Conservation (phyloP, 1,140 invertebrate species). For the Bombus polaris region DNA sequence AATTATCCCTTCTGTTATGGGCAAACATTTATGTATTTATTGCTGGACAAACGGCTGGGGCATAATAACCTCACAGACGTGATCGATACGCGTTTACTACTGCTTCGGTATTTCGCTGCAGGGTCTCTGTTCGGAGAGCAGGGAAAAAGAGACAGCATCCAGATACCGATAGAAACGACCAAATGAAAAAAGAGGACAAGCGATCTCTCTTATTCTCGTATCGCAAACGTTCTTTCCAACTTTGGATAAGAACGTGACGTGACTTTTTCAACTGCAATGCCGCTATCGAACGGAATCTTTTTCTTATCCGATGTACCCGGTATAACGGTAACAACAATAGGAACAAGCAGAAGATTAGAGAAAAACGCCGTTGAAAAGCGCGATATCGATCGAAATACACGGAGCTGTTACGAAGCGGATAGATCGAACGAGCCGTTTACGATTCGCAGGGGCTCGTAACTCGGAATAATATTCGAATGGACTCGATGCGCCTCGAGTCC, state of each 20-base stretch:
- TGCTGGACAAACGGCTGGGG: conserved; percentile 66
- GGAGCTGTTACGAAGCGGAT: not conserved
- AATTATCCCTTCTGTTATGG: conserved; percentile 70
- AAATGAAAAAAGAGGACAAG: not conserved
- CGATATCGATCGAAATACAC: too few species aligned
- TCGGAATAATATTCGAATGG: conserved; percentile 17
- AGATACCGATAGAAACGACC: not conserved
- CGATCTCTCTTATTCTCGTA: not conserved
- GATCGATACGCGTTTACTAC: conserved; percentile 62
- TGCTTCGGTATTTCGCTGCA: conserved; percentile 24
- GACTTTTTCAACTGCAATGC: not conserved
- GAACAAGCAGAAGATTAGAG: too few species aligned
- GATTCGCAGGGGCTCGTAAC: conserved; percentile 12
- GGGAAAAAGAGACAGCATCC: not conserved
- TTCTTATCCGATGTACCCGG: too few species aligned
- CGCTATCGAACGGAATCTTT: not conserved
- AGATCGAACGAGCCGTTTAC: conserved; percentile 9
- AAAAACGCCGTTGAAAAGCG: not conserved
- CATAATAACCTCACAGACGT: conserved; percentile 61
- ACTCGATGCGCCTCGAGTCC: conserved; percentile 13
- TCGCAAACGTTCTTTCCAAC: not conserved
- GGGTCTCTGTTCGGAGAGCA: not conserved
- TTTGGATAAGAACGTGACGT: not conserved
- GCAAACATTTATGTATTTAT: conserved; percentile 77
- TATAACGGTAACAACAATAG: too few species aligned